Evolutionary conservation across 2,113 vertebrate genomes (phyloP).

Genomic region (Sardina pilchardus): DNA sequence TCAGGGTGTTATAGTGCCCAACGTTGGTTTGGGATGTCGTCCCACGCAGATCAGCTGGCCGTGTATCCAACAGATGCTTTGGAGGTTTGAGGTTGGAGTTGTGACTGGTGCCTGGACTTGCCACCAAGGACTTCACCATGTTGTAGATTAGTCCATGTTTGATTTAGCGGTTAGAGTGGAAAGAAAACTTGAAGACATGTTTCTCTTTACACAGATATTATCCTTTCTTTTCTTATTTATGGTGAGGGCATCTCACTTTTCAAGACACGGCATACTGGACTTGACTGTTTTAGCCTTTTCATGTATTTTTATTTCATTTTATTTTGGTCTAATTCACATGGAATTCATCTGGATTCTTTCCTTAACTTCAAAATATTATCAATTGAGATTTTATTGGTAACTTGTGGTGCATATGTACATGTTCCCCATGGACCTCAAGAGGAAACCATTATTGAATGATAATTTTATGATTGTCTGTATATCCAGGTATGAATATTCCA

Average conservation of each 20-base stretch:
- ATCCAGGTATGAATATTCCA: slow-evolving; percentile 21
- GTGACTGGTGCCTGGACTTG: not conserved
- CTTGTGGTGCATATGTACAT: not conserved
- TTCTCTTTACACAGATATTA: not conserved
- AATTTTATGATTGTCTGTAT: slow-evolving; percentile 44
- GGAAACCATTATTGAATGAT: not conserved
- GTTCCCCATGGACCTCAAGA: not conserved
- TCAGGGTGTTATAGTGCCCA: slow-evolving; percentile 1
- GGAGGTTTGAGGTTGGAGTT: not conserved
- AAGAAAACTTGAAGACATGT: slow-evolving; percentile 37
- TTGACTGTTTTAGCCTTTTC: slow-evolving; percentile 61
- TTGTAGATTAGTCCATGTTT: slow-evolving; percentile 52
- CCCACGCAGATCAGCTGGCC: not conserved
- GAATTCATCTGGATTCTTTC: not conserved
- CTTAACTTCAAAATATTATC: not conserved
- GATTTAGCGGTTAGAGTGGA: slow-evolving; percentile 54
- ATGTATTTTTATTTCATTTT: slow-evolving; percentile 40
- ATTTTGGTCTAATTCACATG: not conserved
- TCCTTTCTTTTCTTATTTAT: slow-evolving; percentile 48
- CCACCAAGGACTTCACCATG: slow-evolving; percentile 40
- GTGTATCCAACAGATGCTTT: not conserved
- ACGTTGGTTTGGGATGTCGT: not conserved
- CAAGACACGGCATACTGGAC: slow-evolving; percentile 44
- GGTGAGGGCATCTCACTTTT: slow-evolving; percentile 47
- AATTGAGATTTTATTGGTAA: not conserved